Conservation (phyloP, 2,888 invertebrate genomes). For the Patella depressa region DNA sequence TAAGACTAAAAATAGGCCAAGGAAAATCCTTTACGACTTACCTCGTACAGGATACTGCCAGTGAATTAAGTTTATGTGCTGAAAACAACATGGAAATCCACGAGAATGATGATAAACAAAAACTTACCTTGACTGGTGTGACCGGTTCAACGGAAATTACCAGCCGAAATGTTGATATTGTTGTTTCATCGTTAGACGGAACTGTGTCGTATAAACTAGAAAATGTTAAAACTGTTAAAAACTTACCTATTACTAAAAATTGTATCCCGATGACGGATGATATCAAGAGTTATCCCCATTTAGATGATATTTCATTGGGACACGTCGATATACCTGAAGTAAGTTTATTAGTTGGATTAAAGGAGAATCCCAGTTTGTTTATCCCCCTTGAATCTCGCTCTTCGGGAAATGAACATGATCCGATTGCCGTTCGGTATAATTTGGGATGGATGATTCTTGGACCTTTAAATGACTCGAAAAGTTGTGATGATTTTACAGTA, state of each 20-base stretch:
- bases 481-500: neutral
- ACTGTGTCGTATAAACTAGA: neutral
- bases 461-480: neutral
- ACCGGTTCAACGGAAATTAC: neutral
- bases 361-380: neutral
- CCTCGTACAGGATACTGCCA: neutral
- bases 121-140: neutral
- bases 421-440: neutral
- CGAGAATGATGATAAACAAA: neutral
- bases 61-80: neutral
- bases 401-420: neutral
- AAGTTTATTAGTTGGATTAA: neutral
- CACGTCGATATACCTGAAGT: neutral
- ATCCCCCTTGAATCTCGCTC: neutral
- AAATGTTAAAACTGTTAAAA: constrained; percentile 1
- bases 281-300: neutral
- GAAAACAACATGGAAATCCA: neutral
- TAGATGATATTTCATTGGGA: neutral
- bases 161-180: constrained; percentile 2
- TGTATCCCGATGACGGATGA: neutral
- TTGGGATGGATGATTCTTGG: neutral
- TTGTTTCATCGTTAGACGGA: neutral
- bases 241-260: neutral
- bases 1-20: neutral
- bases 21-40: neutral